Base-by-base conservation (phyloP, 2,113 vertebrate species). In the Mola mola region DNA sequence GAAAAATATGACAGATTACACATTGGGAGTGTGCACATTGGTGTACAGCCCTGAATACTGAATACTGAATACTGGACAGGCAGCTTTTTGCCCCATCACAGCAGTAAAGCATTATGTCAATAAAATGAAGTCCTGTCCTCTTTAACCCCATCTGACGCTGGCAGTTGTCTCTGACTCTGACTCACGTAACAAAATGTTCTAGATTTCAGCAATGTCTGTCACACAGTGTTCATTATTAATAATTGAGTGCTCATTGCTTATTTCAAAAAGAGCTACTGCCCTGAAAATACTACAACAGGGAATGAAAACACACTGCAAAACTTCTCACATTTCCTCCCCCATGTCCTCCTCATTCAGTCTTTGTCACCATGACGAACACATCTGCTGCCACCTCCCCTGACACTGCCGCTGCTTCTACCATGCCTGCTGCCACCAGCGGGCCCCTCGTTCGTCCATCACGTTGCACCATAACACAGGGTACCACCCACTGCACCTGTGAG, bases 401-500 rank as follows among this genome's bases (percentile, higher is more conserved):
- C 25, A 66, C 75, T 53, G 85, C 81, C 19, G 86, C 84, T 28
- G 61, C 85, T 29, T 50, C 83, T 22, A 72, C 82, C 8, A 56
- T 86, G 33, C 85, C 90, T 24, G 73, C 81, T 59, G 84, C 82
- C 51, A 92, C 86, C 52, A 82, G 87, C 0, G 21, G 86, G 0
- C 89, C 91, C 6, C 90, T 90, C 66, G 91, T 89, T 53, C 90
- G 86, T 69, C 93, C 92, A 37, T 93, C 95, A 28, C 89, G 74
- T n/a, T 96, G 95, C 51, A 90, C 88, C 0, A 73, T 88, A 10
- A 75, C 86, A 5, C 91, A 79, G 34, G 92, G 94, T 21, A 88
- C 91, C 2, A 90, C 83, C 68, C 91, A 89, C 78, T 96, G 95
- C 89, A 92, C 88, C 86, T 96, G 95, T 1, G 93, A 95, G 1